phyloP scores from a whole-genome alignment of 1,140 invertebrate species.

The Dendroctonus valens region DNA sequence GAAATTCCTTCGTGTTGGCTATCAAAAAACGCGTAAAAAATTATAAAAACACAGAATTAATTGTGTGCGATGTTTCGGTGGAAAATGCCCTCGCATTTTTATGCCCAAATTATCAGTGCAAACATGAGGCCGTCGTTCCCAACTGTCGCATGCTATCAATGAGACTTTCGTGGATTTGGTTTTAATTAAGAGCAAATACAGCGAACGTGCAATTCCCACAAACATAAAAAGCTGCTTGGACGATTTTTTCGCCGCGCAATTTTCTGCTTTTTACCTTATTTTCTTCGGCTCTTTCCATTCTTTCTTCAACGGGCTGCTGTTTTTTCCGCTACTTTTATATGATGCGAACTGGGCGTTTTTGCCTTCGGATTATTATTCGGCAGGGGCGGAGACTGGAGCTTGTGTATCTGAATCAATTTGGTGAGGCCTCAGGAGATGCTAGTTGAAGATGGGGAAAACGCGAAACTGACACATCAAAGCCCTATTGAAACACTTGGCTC shows the following conservation, averaged over 20 bases:
- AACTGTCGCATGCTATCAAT: slow-evolving; percentile 1
- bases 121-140: not conserved
- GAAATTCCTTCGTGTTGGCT: too few species aligned
- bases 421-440: too few species aligned
- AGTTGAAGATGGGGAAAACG: too few species aligned
- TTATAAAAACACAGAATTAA: too few species aligned
- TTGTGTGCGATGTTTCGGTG: too few species aligned
- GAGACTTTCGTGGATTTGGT: slow-evolving; percentile 10
- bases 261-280: slow-evolving; percentile 24
- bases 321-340: slow-evolving; percentile 15
- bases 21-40: too few species aligned
- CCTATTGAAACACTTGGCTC: too few species aligned
- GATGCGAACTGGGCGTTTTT: slow-evolving; percentile 17
- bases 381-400: not conserved
- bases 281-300: slow-evolving; percentile 17
- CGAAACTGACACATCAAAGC: too few species aligned
- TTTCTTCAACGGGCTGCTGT: slow-evolving; percentile 1
- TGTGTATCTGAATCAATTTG: too few species aligned
- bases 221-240: slow-evolving; percentile 12
- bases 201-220: slow-evolving; percentile 20
- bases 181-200: slow-evolving; percentile 25
- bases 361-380: slow-evolving; percentile 4
- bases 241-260: slow-evolving; percentile 8
- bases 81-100: too few species aligned
- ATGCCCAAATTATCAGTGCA: too few species aligned